phyloP scores from a whole-genome alignment of 2,888 invertebrate species.

The Chrysomela aeneicollis region DNA sequence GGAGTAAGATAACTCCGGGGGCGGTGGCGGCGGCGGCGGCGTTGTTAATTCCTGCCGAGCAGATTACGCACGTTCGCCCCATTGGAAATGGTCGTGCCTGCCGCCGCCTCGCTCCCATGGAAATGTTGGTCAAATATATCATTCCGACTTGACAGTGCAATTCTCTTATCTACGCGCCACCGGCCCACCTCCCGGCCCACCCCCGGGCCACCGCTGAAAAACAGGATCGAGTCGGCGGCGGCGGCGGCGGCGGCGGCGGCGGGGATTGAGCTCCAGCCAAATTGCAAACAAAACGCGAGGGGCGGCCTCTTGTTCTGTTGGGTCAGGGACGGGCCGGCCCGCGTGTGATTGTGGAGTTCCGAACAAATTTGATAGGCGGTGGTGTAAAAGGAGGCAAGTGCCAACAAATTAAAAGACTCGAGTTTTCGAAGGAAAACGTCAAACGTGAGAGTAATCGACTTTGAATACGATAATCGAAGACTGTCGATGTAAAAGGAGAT shows the following conservation, averaged over 20 bases:
- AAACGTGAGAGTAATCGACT: too few relatives aligned
- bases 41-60: slow-evolving; percentile 70
- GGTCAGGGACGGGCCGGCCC: not conserved
- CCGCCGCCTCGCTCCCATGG: slow-evolving; percentile 70
- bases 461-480: too few relatives aligned
- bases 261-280: slow-evolving; percentile 53
- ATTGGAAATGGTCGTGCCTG: slow-evolving; percentile 62
- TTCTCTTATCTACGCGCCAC: slow-evolving; percentile 81
- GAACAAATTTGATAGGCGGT: too few relatives aligned
- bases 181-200: slow-evolving; percentile 62
- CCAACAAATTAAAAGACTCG: too few relatives aligned
- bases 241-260: slow-evolving; percentile 35
- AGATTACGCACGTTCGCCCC: slow-evolving; percentile 67
- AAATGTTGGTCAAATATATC: slow-evolving; percentile 92
- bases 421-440: too few relatives aligned
- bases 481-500: too few relatives aligned
- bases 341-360: too few relatives aligned
- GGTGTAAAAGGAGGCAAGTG: too few relatives aligned
- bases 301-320: not conserved
- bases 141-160: slow-evolving; percentile 89
- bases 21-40: slow-evolving; percentile 51
- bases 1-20: slow-evolving; percentile 34
- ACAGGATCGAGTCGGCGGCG: slow-evolving; percentile 61
- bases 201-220: slow-evolving; percentile 61
- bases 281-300: slow-evolving; percentile 60